Evolutionary conservation across 2,797 vertebrate species (phyloP), one percentile per base, ranked within the genome.

Genomic region (Pelodytes ibericus): DNA sequence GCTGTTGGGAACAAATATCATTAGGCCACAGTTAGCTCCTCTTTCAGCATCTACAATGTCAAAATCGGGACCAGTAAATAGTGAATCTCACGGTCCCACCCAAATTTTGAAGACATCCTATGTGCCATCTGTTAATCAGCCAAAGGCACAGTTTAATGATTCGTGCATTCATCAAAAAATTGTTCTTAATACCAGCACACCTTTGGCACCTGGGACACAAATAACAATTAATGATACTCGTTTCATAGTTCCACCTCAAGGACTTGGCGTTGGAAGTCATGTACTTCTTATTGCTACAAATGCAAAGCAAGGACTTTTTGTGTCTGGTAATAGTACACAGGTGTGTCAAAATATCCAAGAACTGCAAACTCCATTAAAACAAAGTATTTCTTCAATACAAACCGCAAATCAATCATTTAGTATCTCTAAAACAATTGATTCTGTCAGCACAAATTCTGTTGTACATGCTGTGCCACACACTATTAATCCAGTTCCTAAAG

Each of bases 191-290:
- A 98, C 94, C 4, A 93, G 89, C 81, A 89, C 93, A 1, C 93
- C 94, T 69, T 93, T 99, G 73, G 92, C 94, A 79, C 95, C 95
- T 82, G 97, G 97, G 80, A 98, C 96, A 75, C 96, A 99, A 77
- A 96, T 99, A 65, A 86, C 98, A 81, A 94, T 99, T 82, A 98
- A 96, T 80, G 96, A 94, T 83, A 86, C 93, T 68, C 84, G 92
- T 62, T 96, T 99, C 88, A 89, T 97, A 82, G 96, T 99, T 83
- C 96, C 98, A 72, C 88, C 95, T 31, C 96, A 96, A 89, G 98
- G 97, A 83, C 93, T 99, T 85, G 93, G 89, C 80, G 92, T 90
- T 85, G 98, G 98, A 75, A 98, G 92, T 83, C 98, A 99, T 29
- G 89, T 98, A 82, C 90, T 99, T 51, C 88, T 98, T 72, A 92